Conservation (phyloP, 2,797 vertebrate species). For the Oreochromis mossambicus region DNA sequence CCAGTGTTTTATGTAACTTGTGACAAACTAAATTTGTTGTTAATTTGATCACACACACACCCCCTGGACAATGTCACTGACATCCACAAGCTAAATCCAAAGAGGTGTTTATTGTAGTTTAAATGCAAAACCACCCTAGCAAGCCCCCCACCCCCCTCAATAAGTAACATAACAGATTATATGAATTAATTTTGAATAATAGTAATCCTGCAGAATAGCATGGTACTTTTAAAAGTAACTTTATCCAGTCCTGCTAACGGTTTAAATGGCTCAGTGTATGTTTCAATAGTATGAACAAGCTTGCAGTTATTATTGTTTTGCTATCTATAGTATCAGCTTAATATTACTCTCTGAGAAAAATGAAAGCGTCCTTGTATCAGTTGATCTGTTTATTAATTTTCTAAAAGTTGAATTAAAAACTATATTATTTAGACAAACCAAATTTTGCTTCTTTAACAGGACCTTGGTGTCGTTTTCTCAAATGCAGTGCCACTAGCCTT, state of each 20-base stretch:
- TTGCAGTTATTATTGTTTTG: background rate
- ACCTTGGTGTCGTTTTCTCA: background rate
- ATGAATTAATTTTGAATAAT: background rate
- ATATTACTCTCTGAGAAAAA: background rate
- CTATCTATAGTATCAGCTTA: background rate
- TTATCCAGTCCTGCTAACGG: background rate
- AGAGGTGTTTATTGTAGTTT: background rate
- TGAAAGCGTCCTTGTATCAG: background rate
- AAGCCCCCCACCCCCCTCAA: background rate
- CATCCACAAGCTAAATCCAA: background rate
- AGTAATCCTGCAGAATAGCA: background rate
- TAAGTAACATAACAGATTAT: background rate
- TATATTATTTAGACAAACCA: accelerated
- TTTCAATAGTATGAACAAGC: background rate
- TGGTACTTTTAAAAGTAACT: accelerated
- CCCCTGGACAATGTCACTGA: background rate
- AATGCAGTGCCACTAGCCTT: background rate
- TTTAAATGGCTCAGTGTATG: background rate
- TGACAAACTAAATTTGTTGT: background rate
- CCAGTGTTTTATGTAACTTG: background rate
- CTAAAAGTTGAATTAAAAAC: background rate
- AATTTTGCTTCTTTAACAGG: background rate
- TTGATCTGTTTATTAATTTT: background rate
- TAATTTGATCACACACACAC: background rate
- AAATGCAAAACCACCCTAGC: background rate